Conservation (phyloP, 2,797 vertebrate species). For the Rallus crepitans region DNA sequence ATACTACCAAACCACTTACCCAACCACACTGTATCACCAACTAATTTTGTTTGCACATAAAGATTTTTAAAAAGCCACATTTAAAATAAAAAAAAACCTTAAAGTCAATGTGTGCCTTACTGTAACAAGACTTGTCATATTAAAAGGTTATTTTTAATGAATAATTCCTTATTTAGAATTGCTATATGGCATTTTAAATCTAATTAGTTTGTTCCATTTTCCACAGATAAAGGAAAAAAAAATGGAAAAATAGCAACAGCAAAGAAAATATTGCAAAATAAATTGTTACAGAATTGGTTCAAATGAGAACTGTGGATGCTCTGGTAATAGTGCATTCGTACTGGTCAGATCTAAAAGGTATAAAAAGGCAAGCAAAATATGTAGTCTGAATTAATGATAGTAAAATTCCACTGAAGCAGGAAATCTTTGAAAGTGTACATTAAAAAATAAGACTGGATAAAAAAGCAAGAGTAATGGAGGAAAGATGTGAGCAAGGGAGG, state of each 20-base stretch:
- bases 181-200: neutral
- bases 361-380: neutral
- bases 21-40: neutral
- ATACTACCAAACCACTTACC: neutral
- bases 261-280: neutral
- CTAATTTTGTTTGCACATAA: neutral
- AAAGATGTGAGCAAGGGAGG: neutral
- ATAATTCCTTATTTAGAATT: neutral
- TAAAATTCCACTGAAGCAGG: neutral
- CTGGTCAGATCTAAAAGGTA: neutral
- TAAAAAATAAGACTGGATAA: neutral
- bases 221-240: rapidly evolving
- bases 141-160: conserved; percentile 32
- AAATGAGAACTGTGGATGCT: neutral
- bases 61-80: neutral
- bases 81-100: neutral
- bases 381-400: neutral
- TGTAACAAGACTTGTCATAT: neutral
- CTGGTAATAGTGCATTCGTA: neutral
- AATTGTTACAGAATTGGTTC: neutral
- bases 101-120: neutral
- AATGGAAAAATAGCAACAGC: neutral
- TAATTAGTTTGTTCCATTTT: neutral
- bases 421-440: neutral
- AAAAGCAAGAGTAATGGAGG: neutral